These are phyloP conservation scores for Lomographa bimaculata DNA, from an alignment of 2,888 invertebrate species.

Conservation along the genomic window DNA sequence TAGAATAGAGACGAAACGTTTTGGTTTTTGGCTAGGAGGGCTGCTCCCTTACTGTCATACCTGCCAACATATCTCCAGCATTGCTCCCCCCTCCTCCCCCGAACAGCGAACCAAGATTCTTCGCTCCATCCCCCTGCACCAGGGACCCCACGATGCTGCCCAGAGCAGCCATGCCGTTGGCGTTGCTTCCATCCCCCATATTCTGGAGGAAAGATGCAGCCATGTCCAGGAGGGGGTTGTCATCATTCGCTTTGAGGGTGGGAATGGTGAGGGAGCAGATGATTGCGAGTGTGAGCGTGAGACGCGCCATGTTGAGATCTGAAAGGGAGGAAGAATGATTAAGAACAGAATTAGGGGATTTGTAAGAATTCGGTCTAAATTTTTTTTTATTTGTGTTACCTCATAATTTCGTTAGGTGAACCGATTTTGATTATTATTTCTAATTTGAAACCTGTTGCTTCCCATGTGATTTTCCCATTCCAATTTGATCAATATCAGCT, in stretches of 20 bases:
- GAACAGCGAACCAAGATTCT: constrained; percentile 73
- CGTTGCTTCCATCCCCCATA: constrained; percentile 68
- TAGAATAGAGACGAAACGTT: no score
- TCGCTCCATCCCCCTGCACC: constrained; percentile 87
- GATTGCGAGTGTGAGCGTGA: constrained; percentile 44
- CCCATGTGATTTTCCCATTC: no score
- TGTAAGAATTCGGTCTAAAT: no score
- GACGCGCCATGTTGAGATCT: constrained; percentile 51
- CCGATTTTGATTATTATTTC: no score
- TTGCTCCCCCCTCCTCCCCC: constrained; percentile 59
- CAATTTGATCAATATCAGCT: constrained; percentile 1
- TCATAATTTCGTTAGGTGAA: no score
- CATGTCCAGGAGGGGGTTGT: constrained; percentile 86
- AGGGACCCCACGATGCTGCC: constrained; percentile 87
- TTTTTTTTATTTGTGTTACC: no score
- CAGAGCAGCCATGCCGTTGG: constrained; percentile 81
- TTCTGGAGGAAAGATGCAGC: constrained; percentile 88
- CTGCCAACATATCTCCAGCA: constrained; percentile 76
- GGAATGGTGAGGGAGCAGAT: constrained; percentile 55
- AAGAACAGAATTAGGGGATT: no score
- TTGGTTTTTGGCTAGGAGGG: no score
- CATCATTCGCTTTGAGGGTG: constrained; percentile 48
- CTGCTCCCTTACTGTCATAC: constrained; percentile 48
- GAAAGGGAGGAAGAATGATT: no score
- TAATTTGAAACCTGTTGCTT: no score